Evolutionary conservation across 2,888 invertebrate genomes (phyloP).

Genomic region (Erebia aethiops): DNA sequence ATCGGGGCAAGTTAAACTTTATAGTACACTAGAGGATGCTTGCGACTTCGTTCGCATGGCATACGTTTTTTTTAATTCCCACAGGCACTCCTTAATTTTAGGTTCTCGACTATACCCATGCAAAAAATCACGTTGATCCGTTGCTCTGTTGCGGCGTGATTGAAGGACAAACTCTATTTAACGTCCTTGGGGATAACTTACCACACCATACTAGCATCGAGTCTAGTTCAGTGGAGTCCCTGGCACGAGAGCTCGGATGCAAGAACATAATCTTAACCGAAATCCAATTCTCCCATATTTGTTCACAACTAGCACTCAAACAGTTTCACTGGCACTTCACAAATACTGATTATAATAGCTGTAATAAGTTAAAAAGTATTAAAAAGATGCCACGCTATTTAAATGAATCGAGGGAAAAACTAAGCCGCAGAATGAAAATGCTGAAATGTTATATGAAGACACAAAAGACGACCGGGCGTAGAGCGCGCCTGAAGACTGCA

Average conservation of each 20-base stretch:
- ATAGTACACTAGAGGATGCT: too few relatives aligned
- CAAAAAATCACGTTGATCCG: too few relatives aligned
- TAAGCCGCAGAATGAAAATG: slow-evolving; percentile 9
- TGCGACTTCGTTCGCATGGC: too few relatives aligned
- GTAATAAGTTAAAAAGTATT: slow-evolving; percentile 5
- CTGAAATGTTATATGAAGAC: slow-evolving; percentile 26
- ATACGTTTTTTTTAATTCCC: too few relatives aligned
- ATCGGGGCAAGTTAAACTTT: too few relatives aligned
- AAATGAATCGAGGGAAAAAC: slow-evolving; percentile 8
- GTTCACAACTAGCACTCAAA: slow-evolving; percentile 47
- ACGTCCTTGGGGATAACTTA: too few relatives aligned
- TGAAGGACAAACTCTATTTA: too few relatives aligned
- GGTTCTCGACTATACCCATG: too few relatives aligned
- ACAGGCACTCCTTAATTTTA: too few relatives aligned
- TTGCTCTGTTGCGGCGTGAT: not conserved
- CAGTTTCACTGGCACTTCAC: slow-evolving; percentile 37
- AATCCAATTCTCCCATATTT: slow-evolving; percentile 77
- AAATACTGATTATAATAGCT: not conserved
- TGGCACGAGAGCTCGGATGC: slow-evolving; percentile 74
- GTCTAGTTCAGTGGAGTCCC: slow-evolving; percentile 74
- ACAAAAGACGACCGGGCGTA: slow-evolving; percentile 41
- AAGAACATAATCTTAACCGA: slow-evolving; percentile 79
- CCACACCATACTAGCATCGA: slow-evolving; percentile 76
- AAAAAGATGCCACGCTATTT: not conserved
- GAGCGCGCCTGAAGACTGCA: slow-evolving; percentile 47